A percentile compares a stretch with the other conserved stretches of the same genome.
These are phyloP conservation scores for Griposia aprilina DNA, from an alignment of 2,888 invertebrate genomes.

Conservation along the genomic window DNA sequence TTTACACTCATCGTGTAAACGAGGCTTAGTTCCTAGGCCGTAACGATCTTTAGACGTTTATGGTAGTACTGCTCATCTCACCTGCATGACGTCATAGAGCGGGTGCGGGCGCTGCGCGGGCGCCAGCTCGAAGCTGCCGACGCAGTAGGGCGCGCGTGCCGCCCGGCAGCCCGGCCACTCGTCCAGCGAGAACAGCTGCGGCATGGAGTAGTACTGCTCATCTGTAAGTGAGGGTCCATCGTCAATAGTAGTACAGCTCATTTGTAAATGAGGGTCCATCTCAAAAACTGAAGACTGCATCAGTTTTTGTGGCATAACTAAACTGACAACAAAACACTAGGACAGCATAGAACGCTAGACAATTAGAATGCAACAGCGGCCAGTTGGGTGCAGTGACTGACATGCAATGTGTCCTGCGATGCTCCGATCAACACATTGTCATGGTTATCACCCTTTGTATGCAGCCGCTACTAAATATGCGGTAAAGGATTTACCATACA, in stretches of 20 bases:
- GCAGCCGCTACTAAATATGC: not conserved
- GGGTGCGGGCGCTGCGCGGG: slow-evolving; percentile 65
- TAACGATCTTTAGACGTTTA: not conserved
- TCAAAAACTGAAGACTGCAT: no score
- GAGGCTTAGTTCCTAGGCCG: not conserved
- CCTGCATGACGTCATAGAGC: slow-evolving; percentile 82
- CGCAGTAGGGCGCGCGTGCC: slow-evolving; percentile 80
- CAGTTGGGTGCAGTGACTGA: slow-evolving; percentile 29
- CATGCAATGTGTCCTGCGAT: slow-evolving; percentile 37
- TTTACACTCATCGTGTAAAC: not conserved
- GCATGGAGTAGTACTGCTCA: slow-evolving; percentile 85
- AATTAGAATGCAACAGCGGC: not conserved
- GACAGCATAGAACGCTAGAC: not conserved
- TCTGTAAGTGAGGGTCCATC: slow-evolving; percentile 72
- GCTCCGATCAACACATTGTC: slow-evolving; percentile 30
- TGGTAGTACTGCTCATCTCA: slow-evolving; percentile 46
- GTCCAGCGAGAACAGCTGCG: slow-evolving; percentile 83
- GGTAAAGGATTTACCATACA: not conserved
- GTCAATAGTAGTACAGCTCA: slow-evolving; percentile 81
- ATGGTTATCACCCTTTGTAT: slow-evolving; percentile 47
- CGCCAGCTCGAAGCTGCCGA: slow-evolving; percentile 84
- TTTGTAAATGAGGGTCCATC: slow-evolving; percentile 72
- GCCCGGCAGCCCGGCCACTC: slow-evolving; percentile 81
- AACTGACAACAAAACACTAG: slow-evolving; percentile 4
- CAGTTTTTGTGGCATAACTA: not conserved